phyloP scores from a whole-genome alignment of 2,113 vertebrate species.

The Grammatotria lemairii region DNA sequence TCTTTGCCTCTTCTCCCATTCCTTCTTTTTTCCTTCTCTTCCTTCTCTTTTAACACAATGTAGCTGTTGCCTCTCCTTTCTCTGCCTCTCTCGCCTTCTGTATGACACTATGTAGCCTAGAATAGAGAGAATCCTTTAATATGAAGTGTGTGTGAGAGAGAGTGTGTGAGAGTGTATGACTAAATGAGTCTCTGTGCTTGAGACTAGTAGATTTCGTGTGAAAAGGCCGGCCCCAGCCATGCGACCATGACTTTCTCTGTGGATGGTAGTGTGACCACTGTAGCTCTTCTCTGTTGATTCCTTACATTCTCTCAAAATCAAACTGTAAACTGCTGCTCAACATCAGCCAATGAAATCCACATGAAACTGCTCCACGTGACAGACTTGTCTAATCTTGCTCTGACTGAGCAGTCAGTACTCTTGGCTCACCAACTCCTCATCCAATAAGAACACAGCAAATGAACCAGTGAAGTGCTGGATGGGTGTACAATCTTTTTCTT shows the following conservation, averaged over 20 bases:
- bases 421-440: slow-evolving; percentile 46
- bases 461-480: slow-evolving; percentile 57
- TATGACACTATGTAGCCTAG: slow-evolving; percentile 69
- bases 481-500: slow-evolving; percentile 56
- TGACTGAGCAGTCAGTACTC: slow-evolving; percentile 26
- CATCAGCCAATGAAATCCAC: slow-evolving; percentile 55
- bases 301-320: slow-evolving; percentile 51
- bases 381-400: background rate
- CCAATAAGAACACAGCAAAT: slow-evolving; percentile 54
- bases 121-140: slow-evolving; percentile 57
- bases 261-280: slow-evolving; percentile 58
- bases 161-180: background rate
- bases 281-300: slow-evolving; percentile 56
- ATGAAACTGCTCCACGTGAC: slow-evolving; percentile 40
- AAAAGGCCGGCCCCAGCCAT: slow-evolving; percentile 31
- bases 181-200: background rate
- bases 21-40: slow-evolving; percentile 1
- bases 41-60: slow-evolving; percentile 50
- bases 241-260: slow-evolving; percentile 50
- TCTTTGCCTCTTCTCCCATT: slow-evolving; percentile 39
- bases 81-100: slow-evolving; percentile 57
- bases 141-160: slow-evolving; percentile 7
- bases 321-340: slow-evolving; percentile 69
- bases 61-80: slow-evolving; percentile 57
- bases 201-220: slow-evolving; percentile 1